Evolutionary conservation across 1,140 invertebrate species (phyloP).

Genomic region (Drosophila pseudoananassae): DNA sequence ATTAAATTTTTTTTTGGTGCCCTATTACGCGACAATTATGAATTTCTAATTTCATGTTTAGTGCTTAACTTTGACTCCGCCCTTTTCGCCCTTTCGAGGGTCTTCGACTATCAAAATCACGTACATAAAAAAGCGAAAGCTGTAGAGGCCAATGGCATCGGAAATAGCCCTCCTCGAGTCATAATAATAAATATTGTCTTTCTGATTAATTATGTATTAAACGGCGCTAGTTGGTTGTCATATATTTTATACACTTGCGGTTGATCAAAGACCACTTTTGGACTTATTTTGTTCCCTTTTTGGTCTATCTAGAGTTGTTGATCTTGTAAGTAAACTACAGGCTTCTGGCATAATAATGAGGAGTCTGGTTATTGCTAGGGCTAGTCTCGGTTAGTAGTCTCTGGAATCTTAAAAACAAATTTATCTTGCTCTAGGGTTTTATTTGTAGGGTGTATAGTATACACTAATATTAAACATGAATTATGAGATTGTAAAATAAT

Average conservation of each 20-base stretch:
- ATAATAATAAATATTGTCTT: slow-evolving; percentile 36
- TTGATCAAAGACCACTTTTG: slow-evolving; percentile 17
- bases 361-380: neutral
- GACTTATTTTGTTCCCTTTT: neutral
- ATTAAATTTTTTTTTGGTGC: slow-evolving; percentile 5
- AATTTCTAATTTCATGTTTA: slow-evolving; percentile 74
- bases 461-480: too few relatives aligned
- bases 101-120: slow-evolving; percentile 64
- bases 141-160: slow-evolving; percentile 64
- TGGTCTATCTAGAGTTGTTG: slow-evolving; percentile 26
- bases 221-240: slow-evolving; percentile 25
- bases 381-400: neutral
- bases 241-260: slow-evolving; percentile 16
- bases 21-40: slow-evolving; percentile 76
- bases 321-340: slow-evolving; percentile 33
- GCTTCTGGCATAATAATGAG: slow-evolving; percentile 57
- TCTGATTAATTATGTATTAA: slow-evolving; percentile 53
- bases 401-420: too few relatives aligned
- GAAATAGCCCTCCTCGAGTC: slow-evolving; percentile 37
- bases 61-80: slow-evolving; percentile 8
- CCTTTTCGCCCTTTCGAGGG: slow-evolving; percentile 6
- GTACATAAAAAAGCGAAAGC: slow-evolving; percentile 77
- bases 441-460: too few relatives aligned
- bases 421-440: too few relatives aligned
- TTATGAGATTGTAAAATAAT: too few relatives aligned